Evolutionary conservation across 35 echinoderm and acorn worm genomes (phyloP), one percentile per base, ranked within the genome.

Genomic region (Ptychodera flava): DNA sequence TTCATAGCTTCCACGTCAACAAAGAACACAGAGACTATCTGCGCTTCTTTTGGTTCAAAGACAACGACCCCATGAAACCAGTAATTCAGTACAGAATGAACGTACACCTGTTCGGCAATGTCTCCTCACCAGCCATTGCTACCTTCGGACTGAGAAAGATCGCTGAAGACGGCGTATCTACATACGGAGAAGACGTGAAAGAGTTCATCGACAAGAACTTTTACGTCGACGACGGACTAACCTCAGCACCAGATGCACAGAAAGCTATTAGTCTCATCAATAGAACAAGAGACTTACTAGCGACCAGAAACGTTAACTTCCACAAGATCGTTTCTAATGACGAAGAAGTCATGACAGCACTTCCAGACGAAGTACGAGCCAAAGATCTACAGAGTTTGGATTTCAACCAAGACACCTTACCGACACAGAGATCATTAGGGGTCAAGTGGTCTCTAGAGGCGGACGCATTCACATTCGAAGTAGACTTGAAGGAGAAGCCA

Each of bases 171-270:
- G 81, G 75, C 22, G 80, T 88, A 77, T 38, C 81, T 0, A 38
- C 28, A 33, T 81, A 77, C 85, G 93, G 85, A 34, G 75, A 76
- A 31, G 89, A 90, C 34, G 82, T 86, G 30, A 87, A 75, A 80
- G 27, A 80, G 0, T 94, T 81, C 34, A 75, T 91, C 0, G 34
- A 80, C 27, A 33, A 38, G 27, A 78, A 94, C 53, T 94, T 94
- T 64, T 94, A 94, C 78, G 93, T 94, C 15, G 93, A 94, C 78
- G 45, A 64, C 22, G 45, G 45, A 64, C 45, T 64, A 22, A 64
- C 45, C 45, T 64, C 45, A 64, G 6, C 6, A 22, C 15, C 83
- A 28, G 31, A 38, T 29, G 28, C 36, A 38, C 0, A 36, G 33
- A 76, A 0, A 27, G 83, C 83, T n/a, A 22, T 85, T n/a, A 76